Percentiles rank a stretch among this genome's conserved stretches.
Conservation (phyloP, 2,797 vertebrate species). For the Anabas testudineus region DNA sequence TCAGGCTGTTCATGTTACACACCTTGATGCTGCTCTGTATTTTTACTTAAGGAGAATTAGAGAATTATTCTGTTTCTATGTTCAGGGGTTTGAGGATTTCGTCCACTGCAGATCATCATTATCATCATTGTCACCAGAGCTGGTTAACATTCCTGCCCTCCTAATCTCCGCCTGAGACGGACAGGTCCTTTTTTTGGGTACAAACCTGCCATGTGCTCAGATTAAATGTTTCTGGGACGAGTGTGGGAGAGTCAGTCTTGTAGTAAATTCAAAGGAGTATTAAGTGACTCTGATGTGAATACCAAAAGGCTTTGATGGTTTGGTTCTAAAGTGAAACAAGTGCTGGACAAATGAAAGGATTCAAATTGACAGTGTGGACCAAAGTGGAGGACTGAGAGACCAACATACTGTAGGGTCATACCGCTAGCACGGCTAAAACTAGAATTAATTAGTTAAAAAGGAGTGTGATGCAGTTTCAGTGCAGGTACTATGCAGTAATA, state of each 20-base stretch:
- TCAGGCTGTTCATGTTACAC: no score
- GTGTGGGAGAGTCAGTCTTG: slow-evolving; percentile 52
- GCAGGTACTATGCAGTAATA: background rate
- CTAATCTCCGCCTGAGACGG: slow-evolving; percentile 56
- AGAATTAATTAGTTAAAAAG: no score
- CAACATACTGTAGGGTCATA: no score
- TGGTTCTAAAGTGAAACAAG: no score
- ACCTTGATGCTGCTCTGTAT: no score
- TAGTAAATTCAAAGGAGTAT: slow-evolving; percentile 21
- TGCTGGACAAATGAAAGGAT: no score
- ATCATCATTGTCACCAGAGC: slow-evolving; percentile 13
- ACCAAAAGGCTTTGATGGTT: no score
- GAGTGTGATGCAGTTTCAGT: no score
- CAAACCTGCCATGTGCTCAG: slow-evolving; percentile 65
- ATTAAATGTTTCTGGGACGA: slow-evolving; percentile 54
- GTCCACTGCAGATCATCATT: background rate
- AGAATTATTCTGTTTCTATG: no score
- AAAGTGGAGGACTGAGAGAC: no score
- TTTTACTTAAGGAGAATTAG: background rate
- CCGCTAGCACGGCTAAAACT: no score
- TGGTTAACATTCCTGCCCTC: slow-evolving; percentile 62
- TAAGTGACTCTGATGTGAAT: background rate
- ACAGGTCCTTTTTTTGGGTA: slow-evolving; percentile 38
- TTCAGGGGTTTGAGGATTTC: slow-evolving; percentile 10
- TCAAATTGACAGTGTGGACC: no score